A percentile compares a stretch with the other conserved stretches of the same genome.
phyloP scores from a whole-genome alignment of 2,888 invertebrate genomes.

The Melanargia galathea region DNA sequence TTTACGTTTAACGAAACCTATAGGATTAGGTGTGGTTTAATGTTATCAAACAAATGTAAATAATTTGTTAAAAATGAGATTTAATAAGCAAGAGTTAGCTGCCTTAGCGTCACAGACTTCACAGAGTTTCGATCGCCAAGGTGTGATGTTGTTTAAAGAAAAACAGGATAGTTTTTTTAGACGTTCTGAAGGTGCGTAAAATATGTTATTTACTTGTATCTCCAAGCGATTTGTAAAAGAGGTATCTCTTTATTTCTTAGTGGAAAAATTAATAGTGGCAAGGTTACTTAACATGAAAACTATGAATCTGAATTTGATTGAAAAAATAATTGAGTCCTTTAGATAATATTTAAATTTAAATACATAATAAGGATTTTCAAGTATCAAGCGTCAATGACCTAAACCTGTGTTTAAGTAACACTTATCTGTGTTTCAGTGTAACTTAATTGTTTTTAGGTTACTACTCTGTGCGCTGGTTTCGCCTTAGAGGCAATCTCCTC shows the following conservation, averaged over 20 bases:
- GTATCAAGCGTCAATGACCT: no score
- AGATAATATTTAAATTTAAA: not conserved
- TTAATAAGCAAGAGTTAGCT: constrained; percentile 93
- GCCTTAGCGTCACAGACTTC: constrained; percentile 93
- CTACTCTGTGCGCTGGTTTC: constrained; percentile 86
- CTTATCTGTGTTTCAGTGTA: no score
- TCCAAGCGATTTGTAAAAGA: not conserved
- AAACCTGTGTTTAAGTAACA: no score
- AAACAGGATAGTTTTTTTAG: constrained; percentile 96
- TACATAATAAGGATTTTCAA: no score
- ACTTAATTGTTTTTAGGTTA: constrained; percentile 51
- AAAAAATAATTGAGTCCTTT: not conserved
- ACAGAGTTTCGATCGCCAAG: constrained; percentile 95
- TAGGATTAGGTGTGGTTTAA: constrained; percentile 36
- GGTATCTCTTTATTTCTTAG: no score
- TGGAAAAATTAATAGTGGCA: no score
- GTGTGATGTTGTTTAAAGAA: constrained; percentile 92
- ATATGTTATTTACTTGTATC: not conserved
- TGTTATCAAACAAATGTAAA: constrained; percentile 31
- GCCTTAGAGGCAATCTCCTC: constrained; percentile 94
- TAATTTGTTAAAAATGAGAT: constrained; percentile 85
- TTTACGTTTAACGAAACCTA: constrained; percentile 5
- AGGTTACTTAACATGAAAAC: no score
- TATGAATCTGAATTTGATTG: no score
- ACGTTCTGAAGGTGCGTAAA: constrained; percentile 91